A percentile compares a stretch with the other conserved stretches of the same genome.
These are phyloP conservation scores for Portevinia maculata DNA, from an alignment of 2,888 invertebrate genomes.

Conservation along the genomic window DNA sequence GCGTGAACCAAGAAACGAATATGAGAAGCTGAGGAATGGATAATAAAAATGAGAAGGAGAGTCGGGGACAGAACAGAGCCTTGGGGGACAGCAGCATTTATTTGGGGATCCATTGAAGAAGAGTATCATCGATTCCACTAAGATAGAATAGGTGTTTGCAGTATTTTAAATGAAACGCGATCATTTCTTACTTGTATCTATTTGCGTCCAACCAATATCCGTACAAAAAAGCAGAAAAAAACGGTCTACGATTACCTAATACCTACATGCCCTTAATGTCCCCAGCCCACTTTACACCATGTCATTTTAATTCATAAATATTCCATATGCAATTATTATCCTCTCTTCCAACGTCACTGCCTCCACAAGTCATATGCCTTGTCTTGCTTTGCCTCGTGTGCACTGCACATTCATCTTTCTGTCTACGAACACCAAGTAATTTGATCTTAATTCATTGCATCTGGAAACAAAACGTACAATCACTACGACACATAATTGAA, in stretches of 20 bases:
- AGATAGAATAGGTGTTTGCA: no score
- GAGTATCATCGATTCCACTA: no score
- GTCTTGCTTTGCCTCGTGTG: slow-evolving; percentile 17
- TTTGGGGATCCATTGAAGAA: no score
- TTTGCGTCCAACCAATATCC: background rate
- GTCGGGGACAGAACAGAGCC: no score
- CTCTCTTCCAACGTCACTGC: slow-evolving; percentile 4
- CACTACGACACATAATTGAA: slow-evolving; percentile 60
- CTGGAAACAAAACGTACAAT: slow-evolving; percentile 42
- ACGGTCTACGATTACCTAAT: background rate
- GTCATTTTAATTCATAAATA: slow-evolving; percentile 38
- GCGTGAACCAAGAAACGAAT: no score
- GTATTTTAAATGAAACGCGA: slow-evolving; percentile 10
- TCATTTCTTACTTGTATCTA: slow-evolving; percentile 36
- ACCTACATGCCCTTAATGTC: slow-evolving; percentile 21
- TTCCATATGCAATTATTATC: slow-evolving; percentile 43
- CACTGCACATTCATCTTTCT: slow-evolving; percentile 9
- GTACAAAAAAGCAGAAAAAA: background rate
- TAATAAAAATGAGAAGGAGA: no score
- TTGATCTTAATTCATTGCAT: slow-evolving; percentile 49
- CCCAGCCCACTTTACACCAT: slow-evolving; percentile 15
- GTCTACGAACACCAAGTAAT: background rate
- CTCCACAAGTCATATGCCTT: background rate
- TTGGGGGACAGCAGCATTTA: no score
- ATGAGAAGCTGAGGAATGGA: no score